A percentile compares a stretch with the other conserved stretches of the same genome.
Conservation (phyloP, 2,797 vertebrate genomes). For the Phrynocephalus guinanensis region DNA sequence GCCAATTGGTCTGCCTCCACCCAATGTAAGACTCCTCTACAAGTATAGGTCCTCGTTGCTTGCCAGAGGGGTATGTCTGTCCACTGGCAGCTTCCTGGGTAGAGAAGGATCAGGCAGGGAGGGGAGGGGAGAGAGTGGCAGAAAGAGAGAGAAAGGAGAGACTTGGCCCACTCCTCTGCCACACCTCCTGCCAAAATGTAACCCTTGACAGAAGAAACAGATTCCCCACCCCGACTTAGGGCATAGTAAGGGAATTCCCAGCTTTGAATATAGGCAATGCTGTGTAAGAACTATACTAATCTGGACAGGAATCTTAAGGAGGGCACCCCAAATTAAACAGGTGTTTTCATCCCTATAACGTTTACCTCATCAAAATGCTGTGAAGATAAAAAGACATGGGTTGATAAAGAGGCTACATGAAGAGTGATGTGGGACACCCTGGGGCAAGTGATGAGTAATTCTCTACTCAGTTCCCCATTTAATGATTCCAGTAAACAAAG, state of each 20-base stretch:
- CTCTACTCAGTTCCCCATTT: conserved; percentile 29
- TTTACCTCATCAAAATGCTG: conserved; percentile 30
- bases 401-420: conserved; percentile 17
- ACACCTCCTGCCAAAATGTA: not conserved
- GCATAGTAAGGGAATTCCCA: not conserved
- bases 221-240: not conserved
- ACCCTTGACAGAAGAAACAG: not conserved
- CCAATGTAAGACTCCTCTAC: not conserved
- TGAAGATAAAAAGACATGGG: conserved; percentile 26
- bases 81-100: not conserved
- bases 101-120: not conserved
- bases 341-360: conserved; percentile 21
- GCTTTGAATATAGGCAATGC: not conserved
- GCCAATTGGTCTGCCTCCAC: not conserved
- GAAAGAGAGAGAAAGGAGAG: not conserved
- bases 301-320: conserved; percentile 7
- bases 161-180: not conserved
- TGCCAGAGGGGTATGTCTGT: not conserved
- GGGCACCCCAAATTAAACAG: conserved; percentile 16
- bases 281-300: not conserved
- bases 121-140: not conserved
- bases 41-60: not conserved
- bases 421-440: conserved; percentile 25
- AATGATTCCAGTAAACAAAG: conserved; percentile 41
- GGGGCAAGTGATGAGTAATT: conserved; percentile 30